Conservation (phyloP, 2,797 vertebrate genomes). For the Emys orbicularis region DNA sequence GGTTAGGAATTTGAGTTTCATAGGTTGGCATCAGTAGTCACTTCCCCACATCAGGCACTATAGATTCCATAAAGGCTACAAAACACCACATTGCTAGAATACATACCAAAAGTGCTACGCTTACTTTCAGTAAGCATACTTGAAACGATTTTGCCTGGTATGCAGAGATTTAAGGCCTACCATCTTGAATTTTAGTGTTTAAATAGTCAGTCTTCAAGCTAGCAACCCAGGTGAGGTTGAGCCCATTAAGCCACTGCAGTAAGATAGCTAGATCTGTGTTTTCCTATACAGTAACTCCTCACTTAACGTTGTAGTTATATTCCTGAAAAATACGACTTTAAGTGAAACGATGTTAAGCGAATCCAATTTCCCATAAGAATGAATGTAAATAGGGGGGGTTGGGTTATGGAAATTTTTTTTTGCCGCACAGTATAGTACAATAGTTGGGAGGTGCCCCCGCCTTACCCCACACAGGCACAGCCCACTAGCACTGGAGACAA, state of each 20-base stretch:
- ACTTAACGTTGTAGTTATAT: too few relatives aligned
- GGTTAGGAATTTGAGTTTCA: neutral
- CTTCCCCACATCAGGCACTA: neutral
- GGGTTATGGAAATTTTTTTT: too few relatives aligned
- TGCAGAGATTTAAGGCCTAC: slow-evolving; percentile 17
- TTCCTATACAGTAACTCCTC: neutral
- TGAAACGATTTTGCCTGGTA: slow-evolving; percentile 5
- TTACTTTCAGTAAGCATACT: slow-evolving; percentile 34
- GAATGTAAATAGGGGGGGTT: too few relatives aligned
- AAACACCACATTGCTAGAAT: slow-evolving; percentile 9
- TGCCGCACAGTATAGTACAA: too few relatives aligned
- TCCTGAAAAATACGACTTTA: too few relatives aligned
- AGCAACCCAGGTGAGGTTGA: neutral
- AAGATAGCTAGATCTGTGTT: neutral
- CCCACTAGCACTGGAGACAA: too few relatives aligned
- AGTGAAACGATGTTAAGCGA: too few relatives aligned
- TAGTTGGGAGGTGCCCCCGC: too few relatives aligned
- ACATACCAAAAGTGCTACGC: slow-evolving; percentile 1
- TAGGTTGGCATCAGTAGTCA: neutral
- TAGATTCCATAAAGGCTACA: neutral
- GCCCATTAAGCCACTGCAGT: neutral
- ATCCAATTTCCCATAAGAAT: too few relatives aligned
- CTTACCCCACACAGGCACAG: too few relatives aligned
- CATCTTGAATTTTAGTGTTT: neutral
- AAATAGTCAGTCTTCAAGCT: slow-evolving; percentile 23